These are phyloP conservation scores for Oxygymnocypris stewartii DNA, from an alignment of 2,113 vertebrate species.

Conservation along the genomic window DNA sequence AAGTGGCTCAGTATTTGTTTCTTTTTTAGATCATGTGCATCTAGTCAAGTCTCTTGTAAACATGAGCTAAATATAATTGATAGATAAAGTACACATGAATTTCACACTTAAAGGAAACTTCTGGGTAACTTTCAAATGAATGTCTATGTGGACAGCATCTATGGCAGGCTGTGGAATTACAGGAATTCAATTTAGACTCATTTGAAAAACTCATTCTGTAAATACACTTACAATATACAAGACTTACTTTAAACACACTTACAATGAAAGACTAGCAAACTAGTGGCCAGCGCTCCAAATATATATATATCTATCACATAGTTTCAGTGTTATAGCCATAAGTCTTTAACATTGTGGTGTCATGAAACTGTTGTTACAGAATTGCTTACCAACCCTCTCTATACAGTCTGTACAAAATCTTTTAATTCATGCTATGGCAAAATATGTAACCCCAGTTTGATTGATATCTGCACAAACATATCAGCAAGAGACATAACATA, in stretches of 20 bases:
- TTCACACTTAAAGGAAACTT: neutral
- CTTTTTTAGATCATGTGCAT: neutral
- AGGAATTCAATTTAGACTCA: neutral
- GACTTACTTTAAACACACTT: neutral
- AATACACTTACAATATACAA: neutral
- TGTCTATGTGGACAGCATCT: neutral
- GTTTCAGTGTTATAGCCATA: neutral
- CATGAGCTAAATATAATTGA: neutral
- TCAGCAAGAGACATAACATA: neutral
- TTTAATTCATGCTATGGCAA: neutral
- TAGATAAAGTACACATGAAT: constrained; percentile 17
- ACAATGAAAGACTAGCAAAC: neutral
- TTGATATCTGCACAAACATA: neutral
- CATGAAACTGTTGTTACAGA: neutral
- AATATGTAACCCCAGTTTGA: neutral
- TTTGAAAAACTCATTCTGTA: too few species aligned
- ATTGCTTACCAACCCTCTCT: neutral
- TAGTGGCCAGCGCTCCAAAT: neutral
- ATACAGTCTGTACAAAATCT: neutral
- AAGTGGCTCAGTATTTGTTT: constrained; percentile 17
- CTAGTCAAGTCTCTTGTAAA: constrained; percentile 13
- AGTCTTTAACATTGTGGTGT: neutral
- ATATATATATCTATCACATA: too few species aligned
- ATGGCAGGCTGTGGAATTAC: neutral
- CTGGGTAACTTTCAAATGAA: neutral